Conservation (phyloP, 2,113 vertebrate species). For the Aplodontia rufa region DNA sequence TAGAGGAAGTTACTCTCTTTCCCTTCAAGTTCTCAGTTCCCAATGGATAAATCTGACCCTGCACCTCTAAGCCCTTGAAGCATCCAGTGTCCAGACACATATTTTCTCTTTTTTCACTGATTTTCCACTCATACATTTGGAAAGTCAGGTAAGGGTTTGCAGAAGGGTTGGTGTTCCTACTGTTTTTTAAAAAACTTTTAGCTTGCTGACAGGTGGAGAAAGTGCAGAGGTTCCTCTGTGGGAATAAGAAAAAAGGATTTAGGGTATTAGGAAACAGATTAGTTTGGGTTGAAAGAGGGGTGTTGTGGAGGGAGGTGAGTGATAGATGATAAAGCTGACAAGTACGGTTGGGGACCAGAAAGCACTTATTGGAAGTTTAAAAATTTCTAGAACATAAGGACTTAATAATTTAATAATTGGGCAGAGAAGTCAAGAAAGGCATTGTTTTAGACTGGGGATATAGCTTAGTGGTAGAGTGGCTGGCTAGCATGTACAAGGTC, state of each 20-base stretch:
- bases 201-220: conserved; percentile 27
- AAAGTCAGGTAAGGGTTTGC: not conserved
- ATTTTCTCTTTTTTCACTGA: not conserved
- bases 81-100: not conserved
- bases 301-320: not conserved
- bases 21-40: not conserved
- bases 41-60: not conserved
- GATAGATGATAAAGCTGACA: not conserved
- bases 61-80: not conserved
- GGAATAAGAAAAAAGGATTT: not conserved
- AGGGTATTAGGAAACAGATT: not conserved
- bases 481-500: too few species aligned
- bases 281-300: not conserved
- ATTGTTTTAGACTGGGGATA: not conserved
- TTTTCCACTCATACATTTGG: not conserved
- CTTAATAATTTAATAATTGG: conserved; percentile 26
- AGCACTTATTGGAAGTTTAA: not conserved
- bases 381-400: not conserved
- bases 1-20: not conserved
- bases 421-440: not conserved
- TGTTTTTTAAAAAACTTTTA: not conserved
- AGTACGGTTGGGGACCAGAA: not conserved
- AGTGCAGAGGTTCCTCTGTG: not conserved
- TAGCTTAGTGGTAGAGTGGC: too few species aligned
- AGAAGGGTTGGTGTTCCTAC: not conserved